Evolutionary conservation across 2,113 vertebrate genomes (phyloP).

Genomic region (Romanogobio albipinnatus): DNA sequence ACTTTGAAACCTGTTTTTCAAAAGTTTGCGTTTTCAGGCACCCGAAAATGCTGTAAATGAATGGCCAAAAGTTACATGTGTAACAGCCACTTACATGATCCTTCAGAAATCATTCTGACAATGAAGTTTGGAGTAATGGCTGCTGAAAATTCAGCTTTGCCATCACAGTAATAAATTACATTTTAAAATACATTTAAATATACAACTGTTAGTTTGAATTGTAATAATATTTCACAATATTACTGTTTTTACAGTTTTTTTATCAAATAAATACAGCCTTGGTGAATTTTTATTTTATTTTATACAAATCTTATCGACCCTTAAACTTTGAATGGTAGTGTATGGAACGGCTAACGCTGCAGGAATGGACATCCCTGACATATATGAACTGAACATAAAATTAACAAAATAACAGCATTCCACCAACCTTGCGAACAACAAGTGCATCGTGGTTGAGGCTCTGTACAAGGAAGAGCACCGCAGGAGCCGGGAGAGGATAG

Average conservation of each 20-base stretch:
- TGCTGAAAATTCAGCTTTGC: not conserved
- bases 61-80: too few species aligned
- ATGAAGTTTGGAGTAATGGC: not conserved
- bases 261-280: not conserved
- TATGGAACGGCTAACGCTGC: too few species aligned
- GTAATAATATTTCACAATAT: not conserved
- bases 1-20: too few species aligned
- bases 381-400: not conserved
- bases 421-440: constrained; percentile 88
- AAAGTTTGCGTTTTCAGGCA: too few species aligned
- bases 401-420: not conserved
- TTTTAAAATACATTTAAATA: not conserved
- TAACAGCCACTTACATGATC: not conserved
- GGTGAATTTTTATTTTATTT: too few species aligned
- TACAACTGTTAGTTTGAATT: not conserved
- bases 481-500: constrained; percentile 83
- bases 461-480: constrained; percentile 89
- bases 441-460: constrained; percentile 94
- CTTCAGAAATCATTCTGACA: not conserved
- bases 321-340: not conserved
- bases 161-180: not conserved
- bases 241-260: not conserved
- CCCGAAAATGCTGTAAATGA: too few species aligned
- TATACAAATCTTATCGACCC: too few species aligned
- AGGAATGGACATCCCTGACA: too few species aligned